phyloP scores from a whole-genome alignment of 2,888 invertebrate genomes.

The Cylloceria caligata region DNA sequence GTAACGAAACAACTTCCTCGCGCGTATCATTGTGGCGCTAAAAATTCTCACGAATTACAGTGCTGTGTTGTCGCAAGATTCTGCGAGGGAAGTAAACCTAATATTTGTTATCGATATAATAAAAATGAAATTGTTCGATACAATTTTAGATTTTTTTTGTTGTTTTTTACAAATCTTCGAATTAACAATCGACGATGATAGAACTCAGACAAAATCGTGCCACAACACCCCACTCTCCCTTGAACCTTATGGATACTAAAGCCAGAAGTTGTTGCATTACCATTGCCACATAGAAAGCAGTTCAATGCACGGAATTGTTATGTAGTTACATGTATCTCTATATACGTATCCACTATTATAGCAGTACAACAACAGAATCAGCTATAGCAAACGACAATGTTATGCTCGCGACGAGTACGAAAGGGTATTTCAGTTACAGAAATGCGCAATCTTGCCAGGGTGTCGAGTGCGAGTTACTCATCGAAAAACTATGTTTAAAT shows the following conservation, averaged over 20 bases:
- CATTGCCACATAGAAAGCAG: slow-evolving; percentile 52
- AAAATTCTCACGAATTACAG: too few species aligned
- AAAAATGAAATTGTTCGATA: too few species aligned
- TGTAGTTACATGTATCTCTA: background rate
- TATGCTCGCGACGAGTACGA: slow-evolving; percentile 29
- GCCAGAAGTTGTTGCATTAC: slow-evolving; percentile 3
- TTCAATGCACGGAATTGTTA: slow-evolving; percentile 42
- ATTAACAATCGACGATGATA: background rate
- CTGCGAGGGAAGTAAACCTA: too few species aligned
- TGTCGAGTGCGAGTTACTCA: slow-evolving; percentile 6
- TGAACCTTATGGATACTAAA: background rate
- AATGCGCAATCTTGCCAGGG: background rate
- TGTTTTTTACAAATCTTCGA: background rate
- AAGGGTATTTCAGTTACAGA: background rate
- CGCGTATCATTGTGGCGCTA: background rate
- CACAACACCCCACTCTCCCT: background rate
- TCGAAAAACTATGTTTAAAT: background rate
- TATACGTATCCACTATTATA: slow-evolving; percentile 1
- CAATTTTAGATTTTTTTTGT: too few species aligned
- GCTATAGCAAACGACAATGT: slow-evolving; percentile 35
- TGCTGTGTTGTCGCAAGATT: too few species aligned
- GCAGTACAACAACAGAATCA: slow-evolving; percentile 27
- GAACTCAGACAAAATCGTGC: background rate
- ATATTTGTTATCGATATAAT: too few species aligned
- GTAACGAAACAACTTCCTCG: background rate